These are phyloP conservation scores for Pantherophis vulpinus DNA, from an alignment of 2,797 vertebrate genomes.

Conservation along the genomic window DNA sequence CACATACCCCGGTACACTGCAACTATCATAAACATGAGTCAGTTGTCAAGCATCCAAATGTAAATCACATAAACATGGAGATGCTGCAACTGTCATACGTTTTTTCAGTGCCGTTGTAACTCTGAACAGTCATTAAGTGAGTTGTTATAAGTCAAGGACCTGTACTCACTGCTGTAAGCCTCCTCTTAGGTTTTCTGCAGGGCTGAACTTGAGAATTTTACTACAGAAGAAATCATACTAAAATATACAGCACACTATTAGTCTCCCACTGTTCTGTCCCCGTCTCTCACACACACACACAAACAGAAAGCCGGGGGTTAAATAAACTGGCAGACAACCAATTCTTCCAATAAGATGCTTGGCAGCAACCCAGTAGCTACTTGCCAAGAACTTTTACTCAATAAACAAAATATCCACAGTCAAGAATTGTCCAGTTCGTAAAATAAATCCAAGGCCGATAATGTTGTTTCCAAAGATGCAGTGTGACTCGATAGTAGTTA, in stretches of 20 bases:
- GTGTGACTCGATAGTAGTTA: no score
- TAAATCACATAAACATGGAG: neutral
- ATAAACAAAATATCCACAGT: no score
- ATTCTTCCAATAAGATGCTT: no score
- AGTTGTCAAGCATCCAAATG: neutral
- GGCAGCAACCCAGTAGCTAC: no score
- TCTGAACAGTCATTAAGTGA: neutral
- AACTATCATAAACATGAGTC: neutral
- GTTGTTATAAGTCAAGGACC: neutral
- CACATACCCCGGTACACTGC: neutral
- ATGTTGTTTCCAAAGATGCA: no score
- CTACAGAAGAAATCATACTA: neutral
- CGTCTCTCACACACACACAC: no score
- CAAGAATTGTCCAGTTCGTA: no score
- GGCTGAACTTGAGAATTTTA: neutral
- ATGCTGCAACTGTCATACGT: neutral
- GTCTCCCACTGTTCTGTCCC: neutral
- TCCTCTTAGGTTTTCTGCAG: neutral
- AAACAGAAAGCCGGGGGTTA: no score
- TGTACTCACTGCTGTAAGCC: neutral
- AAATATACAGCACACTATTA: neutral
- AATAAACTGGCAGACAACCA: no score
- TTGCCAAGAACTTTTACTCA: no score
- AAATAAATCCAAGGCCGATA: no score
- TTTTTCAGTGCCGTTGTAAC: neutral